Evolutionary conservation across 2,888 invertebrate species (phyloP).

Genomic region (Brachylomia viminalis): DNA sequence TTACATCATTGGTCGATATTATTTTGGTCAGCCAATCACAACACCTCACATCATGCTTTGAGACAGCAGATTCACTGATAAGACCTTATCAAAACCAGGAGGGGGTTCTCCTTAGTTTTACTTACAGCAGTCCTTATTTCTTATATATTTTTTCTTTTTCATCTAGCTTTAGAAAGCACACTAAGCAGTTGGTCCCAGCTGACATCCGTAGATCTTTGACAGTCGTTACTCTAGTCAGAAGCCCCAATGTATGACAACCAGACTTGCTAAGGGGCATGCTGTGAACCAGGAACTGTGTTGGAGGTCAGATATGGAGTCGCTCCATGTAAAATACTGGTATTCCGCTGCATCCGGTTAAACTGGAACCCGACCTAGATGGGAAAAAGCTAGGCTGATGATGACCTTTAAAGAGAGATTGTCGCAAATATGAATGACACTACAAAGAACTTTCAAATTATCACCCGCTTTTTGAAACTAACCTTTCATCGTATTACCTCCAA

Average conservation of each 20-base stretch:
- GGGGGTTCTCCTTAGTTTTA: slow-evolving; percentile 16
- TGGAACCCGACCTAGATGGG: background rate
- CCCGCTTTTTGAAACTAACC: slow-evolving; percentile 11
- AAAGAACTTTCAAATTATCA: background rate
- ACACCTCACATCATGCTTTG: background rate
- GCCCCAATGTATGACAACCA: background rate
- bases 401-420: background rate
- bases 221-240: background rate
- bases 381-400: too few species aligned
- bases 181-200: background rate
- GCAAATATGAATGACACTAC: background rate
- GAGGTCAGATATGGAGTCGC: too few species aligned
- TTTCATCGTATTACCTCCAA: slow-evolving; percentile 24
- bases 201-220: background rate
- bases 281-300: background rate
- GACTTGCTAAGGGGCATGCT: background rate
- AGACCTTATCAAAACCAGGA: slow-evolving; percentile 22
- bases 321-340: background rate
- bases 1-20: slow-evolving; percentile 21
- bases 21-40: slow-evolving; percentile 28
- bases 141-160: background rate
- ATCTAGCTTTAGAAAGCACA: too few species aligned
- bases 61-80: slow-evolving; percentile 25
- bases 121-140: background rate
- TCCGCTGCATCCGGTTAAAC: too few species aligned